These are phyloP conservation scores for Listrodromus nycthemerus DNA, from an alignment of 2,888 invertebrate species.

Conservation along the genomic window DNA sequence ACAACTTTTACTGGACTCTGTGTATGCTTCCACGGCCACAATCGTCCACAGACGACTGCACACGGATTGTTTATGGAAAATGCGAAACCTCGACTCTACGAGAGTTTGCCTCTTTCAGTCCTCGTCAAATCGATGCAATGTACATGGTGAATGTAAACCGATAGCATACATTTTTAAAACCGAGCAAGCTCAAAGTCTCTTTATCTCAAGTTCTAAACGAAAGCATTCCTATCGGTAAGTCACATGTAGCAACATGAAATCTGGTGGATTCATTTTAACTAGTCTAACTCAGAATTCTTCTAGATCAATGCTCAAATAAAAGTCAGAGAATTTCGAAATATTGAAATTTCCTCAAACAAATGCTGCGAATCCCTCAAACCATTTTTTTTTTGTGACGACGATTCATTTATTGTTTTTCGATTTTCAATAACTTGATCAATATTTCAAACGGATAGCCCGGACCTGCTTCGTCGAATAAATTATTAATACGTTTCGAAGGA, in stretches of 20 bases:
- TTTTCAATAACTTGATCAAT: not conserved
- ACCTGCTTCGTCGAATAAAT: not conserved
- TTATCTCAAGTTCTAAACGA: not conserved
- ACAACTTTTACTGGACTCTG: not conserved
- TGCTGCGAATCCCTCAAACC: not conserved
- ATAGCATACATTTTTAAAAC: not conserved
- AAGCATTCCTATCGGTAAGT: not conserved
- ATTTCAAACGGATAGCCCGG: no score
- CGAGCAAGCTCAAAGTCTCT: not conserved
- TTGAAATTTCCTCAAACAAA: not conserved
- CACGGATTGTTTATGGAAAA: not conserved
- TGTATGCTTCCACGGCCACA: not conserved
- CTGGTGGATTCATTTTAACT: not conserved
- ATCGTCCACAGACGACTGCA: not conserved
- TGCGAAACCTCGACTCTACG: not conserved
- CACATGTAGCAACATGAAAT: not conserved
- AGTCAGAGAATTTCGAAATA: not conserved
- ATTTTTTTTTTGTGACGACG: not conserved
- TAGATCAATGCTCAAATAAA: not conserved
- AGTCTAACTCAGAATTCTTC: not conserved
- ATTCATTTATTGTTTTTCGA: not conserved
- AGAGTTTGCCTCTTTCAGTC: no score
- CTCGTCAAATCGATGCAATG: no score
- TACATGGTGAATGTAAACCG: not conserved
- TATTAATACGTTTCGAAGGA: not conserved